A percentile compares a stretch with the other conserved stretches of the same genome.
phyloP scores from a whole-genome alignment of 2,888 invertebrate species.

The Furcula furcula region DNA sequence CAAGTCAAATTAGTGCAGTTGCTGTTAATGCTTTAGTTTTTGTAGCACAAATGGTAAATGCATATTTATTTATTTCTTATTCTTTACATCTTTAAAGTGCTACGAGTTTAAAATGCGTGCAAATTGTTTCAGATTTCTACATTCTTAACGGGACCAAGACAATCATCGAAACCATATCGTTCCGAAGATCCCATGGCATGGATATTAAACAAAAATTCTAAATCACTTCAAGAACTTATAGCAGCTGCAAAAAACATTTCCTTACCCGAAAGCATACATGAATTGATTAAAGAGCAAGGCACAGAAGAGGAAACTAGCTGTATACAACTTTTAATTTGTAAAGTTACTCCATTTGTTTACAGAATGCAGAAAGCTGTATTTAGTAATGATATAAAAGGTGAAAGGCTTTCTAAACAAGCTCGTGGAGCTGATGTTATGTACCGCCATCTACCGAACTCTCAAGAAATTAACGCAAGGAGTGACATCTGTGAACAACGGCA shows the following conservation, averaged over 20 bases:
- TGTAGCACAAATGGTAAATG: slow-evolving; percentile 89
- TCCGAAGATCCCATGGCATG: slow-evolving; percentile 69
- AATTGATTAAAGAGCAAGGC: slow-evolving; percentile 79
- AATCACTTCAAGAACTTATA: slow-evolving; percentile 80
- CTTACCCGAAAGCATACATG: slow-evolving; percentile 83
- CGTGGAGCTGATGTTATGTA: slow-evolving; percentile 73
- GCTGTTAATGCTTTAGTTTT: slow-evolving; percentile 92
- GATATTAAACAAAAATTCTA: slow-evolving; percentile 84
- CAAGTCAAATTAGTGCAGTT: slow-evolving; percentile 89
- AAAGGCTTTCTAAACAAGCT: slow-evolving; percentile 39
- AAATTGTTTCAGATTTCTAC: slow-evolving; percentile 82
- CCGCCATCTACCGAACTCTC: slow-evolving; percentile 82
- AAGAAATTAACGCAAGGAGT: slow-evolving; percentile 82
- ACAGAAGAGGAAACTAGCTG: slow-evolving; percentile 85
- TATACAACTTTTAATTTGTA: slow-evolving; percentile 87
- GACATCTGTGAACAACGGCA: slow-evolving; percentile 84
- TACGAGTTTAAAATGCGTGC: not conserved
- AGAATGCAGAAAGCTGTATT: slow-evolving; percentile 88
- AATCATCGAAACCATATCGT: slow-evolving; percentile 39
- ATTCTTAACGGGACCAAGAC: slow-evolving; percentile 64
- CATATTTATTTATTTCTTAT: not conserved
- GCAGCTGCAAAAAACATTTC: slow-evolving; percentile 82
- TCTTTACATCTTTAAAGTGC: not conserved
- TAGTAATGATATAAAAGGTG: slow-evolving; percentile 48
- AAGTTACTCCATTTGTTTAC: slow-evolving; percentile 88